Evolutionary conservation across 2,797 vertebrate genomes (phyloP).

Genomic region (Thaleichthys pacificus): DNA sequence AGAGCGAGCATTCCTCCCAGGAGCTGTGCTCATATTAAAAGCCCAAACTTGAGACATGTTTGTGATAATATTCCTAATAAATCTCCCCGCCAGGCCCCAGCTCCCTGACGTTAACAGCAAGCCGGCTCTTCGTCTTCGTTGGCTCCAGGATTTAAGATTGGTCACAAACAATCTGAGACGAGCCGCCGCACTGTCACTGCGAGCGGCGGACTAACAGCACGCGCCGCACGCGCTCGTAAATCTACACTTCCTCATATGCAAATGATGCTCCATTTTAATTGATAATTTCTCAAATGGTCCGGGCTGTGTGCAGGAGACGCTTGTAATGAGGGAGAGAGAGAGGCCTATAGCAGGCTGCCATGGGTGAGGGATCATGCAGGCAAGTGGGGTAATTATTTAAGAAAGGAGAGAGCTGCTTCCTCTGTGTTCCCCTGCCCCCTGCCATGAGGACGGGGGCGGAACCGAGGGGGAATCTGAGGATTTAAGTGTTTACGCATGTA

Average conservation of each 20-base stretch:
- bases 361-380: slow-evolving; percentile 52
- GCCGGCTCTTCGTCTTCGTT: slow-evolving; percentile 82
- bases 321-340: slow-evolving; percentile 55
- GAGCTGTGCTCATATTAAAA: slow-evolving; percentile 90
- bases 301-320: slow-evolving; percentile 56
- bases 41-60: slow-evolving; percentile 89
- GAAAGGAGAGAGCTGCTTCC: slow-evolving; percentile 27
- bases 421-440: background rate
- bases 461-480: background rate
- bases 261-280: slow-evolving; percentile 91
- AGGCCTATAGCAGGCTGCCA: slow-evolving; percentile 53
- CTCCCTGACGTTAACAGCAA: slow-evolving; percentile 87
- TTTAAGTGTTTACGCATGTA: slow-evolving; percentile 10
- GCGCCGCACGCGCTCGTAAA: slow-evolving; percentile 77
- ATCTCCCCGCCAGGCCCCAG: slow-evolving; percentile 80
- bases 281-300: slow-evolving; percentile 85
- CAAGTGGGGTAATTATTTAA: slow-evolving; percentile 60
- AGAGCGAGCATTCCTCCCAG: slow-evolving; percentile 82
- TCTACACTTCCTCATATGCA: slow-evolving; percentile 88
- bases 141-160: slow-evolving; percentile 86
- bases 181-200: slow-evolving; percentile 78
- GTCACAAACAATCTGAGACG: slow-evolving; percentile 85
- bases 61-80: slow-evolving; percentile 93
- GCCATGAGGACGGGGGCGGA: background rate
- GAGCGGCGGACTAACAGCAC: slow-evolving; percentile 75